Conservation (phyloP, 2,888 invertebrate species). For the Coelogynopora nodosa region DNA sequence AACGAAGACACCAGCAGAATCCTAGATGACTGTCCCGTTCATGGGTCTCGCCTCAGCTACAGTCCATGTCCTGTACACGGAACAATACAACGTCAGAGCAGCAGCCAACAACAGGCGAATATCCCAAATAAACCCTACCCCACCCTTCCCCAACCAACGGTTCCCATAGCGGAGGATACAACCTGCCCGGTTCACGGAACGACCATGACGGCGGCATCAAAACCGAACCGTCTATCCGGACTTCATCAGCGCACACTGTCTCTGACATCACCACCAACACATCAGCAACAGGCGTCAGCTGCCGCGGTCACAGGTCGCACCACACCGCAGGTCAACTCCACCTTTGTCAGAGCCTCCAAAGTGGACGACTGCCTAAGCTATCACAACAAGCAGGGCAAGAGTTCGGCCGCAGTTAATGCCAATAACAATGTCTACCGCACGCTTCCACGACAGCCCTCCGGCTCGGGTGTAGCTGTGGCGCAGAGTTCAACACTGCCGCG, state of each 20-base stretch:
- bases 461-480: neutral
- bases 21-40: constrained; percentile 37
- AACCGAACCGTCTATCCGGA: neutral
- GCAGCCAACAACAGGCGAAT: neutral
- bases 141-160: neutral
- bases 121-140: neutral
- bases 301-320: neutral
- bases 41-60: constrained; percentile 29
- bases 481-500: neutral
- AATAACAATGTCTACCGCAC: neutral
- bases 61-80: constrained; percentile 39
- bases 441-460: neutral
- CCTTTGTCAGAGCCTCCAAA: neutral
- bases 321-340: neutral
- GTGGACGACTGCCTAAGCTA: neutral
- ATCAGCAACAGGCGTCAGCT: neutral
- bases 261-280: neutral
- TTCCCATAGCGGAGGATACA: constrained; percentile 24
- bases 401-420: neutral
- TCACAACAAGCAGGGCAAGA: neutral
- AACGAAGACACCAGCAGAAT: neutral
- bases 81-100: neutral
- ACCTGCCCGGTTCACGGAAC: neutral
- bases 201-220: neutral
- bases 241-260: neutral